Evolutionary conservation across 1,140 invertebrate genomes (phyloP).

Genomic region (Drosophila simulans): DNA sequence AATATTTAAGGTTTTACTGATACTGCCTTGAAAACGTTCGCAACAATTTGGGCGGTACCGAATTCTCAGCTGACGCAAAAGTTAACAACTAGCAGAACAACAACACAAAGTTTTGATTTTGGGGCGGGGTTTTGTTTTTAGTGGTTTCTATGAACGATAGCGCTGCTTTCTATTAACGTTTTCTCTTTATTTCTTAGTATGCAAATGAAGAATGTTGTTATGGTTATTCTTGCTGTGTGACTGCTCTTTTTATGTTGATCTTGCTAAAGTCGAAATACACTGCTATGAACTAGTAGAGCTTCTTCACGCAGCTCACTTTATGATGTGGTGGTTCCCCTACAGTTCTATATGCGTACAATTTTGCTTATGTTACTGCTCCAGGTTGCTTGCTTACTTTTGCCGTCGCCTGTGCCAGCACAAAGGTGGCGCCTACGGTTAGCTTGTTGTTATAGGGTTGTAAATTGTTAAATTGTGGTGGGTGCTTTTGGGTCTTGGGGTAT

Average conservation of each 20-base stretch:
- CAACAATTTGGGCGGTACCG: slow-evolving; percentile 18
- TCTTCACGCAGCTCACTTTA: slow-evolving; percentile 14
- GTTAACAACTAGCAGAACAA: slow-evolving; percentile 11
- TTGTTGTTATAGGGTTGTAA: slow-evolving; percentile 12
- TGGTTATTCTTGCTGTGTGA: slow-evolving; percentile 14
- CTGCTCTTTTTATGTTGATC: slow-evolving; percentile 4
- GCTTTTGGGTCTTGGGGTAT: not conserved
- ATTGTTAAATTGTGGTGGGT: slow-evolving; percentile 6
- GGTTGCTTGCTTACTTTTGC: slow-evolving; percentile 32
- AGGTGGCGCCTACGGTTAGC: slow-evolving; percentile 34
- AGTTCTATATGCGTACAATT: not conserved
- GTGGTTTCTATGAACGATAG: slow-evolving; percentile 7
- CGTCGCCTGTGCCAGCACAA: slow-evolving; percentile 50
- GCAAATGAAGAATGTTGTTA: slow-evolving; percentile 45
- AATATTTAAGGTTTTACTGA: slow-evolving; percentile 9
- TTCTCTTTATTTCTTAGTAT: slow-evolving; percentile 59
- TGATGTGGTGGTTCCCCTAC: slow-evolving; percentile 3
- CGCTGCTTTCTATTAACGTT: slow-evolving; percentile 23
- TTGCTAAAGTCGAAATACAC: slow-evolving; percentile 22
- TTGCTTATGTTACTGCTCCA: slow-evolving; percentile 19
- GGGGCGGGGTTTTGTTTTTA: slow-evolving; percentile 1
- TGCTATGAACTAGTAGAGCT: slow-evolving; percentile 36
- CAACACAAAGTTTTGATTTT: slow-evolving; percentile 5
- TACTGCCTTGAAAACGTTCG: slow-evolving; percentile 1
- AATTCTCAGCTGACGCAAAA: slow-evolving; percentile 10